These are phyloP conservation scores for Xestia ashworthii DNA, from an alignment of 2,888 invertebrate genomes.

Conservation along the genomic window DNA sequence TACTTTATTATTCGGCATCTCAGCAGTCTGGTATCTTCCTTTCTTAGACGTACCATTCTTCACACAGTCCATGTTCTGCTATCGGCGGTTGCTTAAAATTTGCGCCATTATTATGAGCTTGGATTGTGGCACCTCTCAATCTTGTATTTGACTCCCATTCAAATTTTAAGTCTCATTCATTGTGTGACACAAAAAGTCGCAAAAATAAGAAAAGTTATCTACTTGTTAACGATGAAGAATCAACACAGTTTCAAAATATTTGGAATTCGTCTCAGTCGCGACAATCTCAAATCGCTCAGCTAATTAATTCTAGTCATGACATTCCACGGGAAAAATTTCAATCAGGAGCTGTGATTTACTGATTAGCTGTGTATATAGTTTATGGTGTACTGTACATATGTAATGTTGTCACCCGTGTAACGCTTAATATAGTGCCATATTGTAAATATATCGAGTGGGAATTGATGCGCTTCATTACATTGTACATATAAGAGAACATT, in stretches of 20 bases:
- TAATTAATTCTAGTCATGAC: slow-evolving; percentile 66
- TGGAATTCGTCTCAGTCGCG: neutral
- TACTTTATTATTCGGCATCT: too few species aligned
- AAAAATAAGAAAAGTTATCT: neutral
- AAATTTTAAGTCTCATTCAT: neutral
- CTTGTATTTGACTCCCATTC: neutral
- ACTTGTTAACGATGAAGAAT: neutral
- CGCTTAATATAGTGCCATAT: slow-evolving; percentile 49
- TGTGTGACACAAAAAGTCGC: neutral
- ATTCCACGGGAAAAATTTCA: slow-evolving; percentile 71
- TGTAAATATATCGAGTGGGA: slow-evolving; percentile 68
- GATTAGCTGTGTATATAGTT: slow-evolving; percentile 80
- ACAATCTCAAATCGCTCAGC: slow-evolving; percentile 35
- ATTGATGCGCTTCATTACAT: slow-evolving; percentile 78
- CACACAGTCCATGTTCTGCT: too few species aligned
- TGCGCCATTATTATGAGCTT: neutral
- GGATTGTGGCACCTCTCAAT: neutral
- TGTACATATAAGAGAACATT: slow-evolving; percentile 68
- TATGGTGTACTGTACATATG: slow-evolving; percentile 66
- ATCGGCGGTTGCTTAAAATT: neutral
- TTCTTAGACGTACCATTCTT: too few species aligned
- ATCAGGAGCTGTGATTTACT: slow-evolving; percentile 89
- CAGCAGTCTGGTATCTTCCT: too few species aligned
- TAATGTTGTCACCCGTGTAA: slow-evolving; percentile 44
- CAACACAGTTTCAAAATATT: neutral